These are phyloP conservation scores for Schizaphis graminum DNA, from an alignment of 2,888 invertebrate species.

Conservation along the genomic window DNA sequence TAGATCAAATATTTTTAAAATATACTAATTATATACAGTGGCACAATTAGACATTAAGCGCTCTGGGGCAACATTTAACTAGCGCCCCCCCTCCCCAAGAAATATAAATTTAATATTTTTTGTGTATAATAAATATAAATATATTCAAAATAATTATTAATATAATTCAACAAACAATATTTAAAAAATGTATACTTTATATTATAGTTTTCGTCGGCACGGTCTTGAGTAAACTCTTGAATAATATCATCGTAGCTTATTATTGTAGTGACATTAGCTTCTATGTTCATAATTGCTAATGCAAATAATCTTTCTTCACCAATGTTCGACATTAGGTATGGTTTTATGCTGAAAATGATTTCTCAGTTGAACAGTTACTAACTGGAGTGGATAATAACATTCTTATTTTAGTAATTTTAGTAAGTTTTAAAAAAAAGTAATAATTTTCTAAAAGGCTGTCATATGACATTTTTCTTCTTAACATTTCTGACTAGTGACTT, in stretches of 20 bases:
- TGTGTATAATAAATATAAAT: constrained; percentile 14
- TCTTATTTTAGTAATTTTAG: background rate
- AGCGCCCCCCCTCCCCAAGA: background rate
- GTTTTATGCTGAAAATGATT: background rate
- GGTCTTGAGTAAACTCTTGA: background rate
- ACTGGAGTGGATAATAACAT: background rate
- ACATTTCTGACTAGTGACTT: background rate
- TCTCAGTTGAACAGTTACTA: background rate
- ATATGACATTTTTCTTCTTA: background rate
- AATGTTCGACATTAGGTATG: background rate
- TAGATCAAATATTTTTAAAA: background rate
- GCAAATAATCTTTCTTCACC: background rate
- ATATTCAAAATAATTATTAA: background rate
- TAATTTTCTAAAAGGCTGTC: background rate
- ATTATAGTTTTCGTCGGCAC: background rate
- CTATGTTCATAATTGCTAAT: background rate
- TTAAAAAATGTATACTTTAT: background rate
- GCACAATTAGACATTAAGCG: too few relatives aligned
- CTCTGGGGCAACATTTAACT: too few relatives aligned
- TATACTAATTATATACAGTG: background rate
- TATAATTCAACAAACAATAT: background rate
- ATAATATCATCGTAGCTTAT: constrained; percentile 8
- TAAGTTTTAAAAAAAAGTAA: too few relatives aligned
- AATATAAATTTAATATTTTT: too few relatives aligned
- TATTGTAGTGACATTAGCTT: background rate